Base-by-base conservation (phyloP, 1,140 invertebrate species). In the Drosophila sechellia region DNA sequence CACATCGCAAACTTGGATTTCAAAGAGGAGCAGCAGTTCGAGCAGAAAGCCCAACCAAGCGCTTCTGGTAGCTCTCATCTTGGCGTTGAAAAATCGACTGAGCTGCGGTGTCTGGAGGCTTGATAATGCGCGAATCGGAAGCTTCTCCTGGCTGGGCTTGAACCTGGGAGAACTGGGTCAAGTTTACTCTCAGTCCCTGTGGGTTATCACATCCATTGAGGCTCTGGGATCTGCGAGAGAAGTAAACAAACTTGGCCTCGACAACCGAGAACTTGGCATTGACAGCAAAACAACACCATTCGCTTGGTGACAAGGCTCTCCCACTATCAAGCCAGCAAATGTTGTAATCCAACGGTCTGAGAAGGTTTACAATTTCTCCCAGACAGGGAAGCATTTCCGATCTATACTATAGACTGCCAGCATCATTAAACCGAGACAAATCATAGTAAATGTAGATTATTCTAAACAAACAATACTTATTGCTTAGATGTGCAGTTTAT, bases 141-240 rank as follows among this genome's bases (percentile, higher is more conserved):
- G 69, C 55, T 35, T n/a, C 42, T 56, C 42, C 20, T 42, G 34
- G 55, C 25, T 58, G 39, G 60, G 15, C 56, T 54, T 63, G 83
- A 86, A 87, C 83, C 81, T 87, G 64, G 55, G 65, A 50, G 42
- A 79, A 72, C 52, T 77, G 79, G 83, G 79, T 87, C 83, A 86
- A 86, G 83, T 79, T 37, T 49, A 52, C 63, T 65, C 68, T 72
- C 77, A 57, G 43, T 57, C n/a, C 40, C 58, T 31, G 74, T 22
- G 45, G 70, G 79, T 83, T 87, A 87, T 89, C 83, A 40, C 63
- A 59, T 57, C 17, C 11, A 50, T 5, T 2, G 45, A 39, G 15
- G 55, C 20, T 52, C 17, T 25, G 11, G 34, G 43, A 46, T 42
- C 46, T 15, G 45, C 35, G 55, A 59, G 64, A 79, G 50, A 79